Base-by-base conservation (phyloP, 2,113 vertebrate species). In the Ctenomys sociabilis region DNA sequence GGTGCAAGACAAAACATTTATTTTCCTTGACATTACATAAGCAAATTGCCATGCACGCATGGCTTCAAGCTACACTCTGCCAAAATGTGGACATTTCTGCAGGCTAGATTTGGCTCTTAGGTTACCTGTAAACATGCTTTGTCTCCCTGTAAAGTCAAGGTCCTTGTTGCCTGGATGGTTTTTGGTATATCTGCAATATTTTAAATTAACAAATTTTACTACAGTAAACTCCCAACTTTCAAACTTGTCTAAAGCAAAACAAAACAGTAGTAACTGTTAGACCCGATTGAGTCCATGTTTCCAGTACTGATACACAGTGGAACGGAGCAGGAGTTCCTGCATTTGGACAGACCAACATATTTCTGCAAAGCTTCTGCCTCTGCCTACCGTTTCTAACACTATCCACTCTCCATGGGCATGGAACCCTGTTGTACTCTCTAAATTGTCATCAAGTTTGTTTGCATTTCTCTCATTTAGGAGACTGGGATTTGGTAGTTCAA, bases 21-120 rank as follows among this genome's bases (percentile, higher is more conserved):
- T 95, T 93, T 94, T 89, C 26, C 35, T 64, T 85, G 45, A n/a
- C 10, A 91, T 35, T 77, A 88, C 95, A 68, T 59, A 94, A 94
- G 85, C 49, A 90, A 63, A 94, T 70, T 85, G 35, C 35, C 37
- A 75, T 35, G 6, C 22, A 93, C 28, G 49, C 40, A 73, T n/a
- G n/a, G 63, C 85, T 12, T 66, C 28, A 83, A 77, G 21, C 40
- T 92, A 73, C 5, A 40, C 3, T 4, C n/a, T 52, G 8, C 37
- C 80, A 52, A 77, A 52, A 73, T 89, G 66, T 83, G 64, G 94
- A 93, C 64, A 84, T 93, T 77, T 91, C 77, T 93, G 49, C 22
- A 88, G 70, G 40, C 28, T 61, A 85, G 7, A 77, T 77, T 78
- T 21, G 68, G 54, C 30, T 88, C 83, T 5, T 26, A 88, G 45